Evolutionary conservation across 1,140 invertebrate species (phyloP).

Genomic region (Pachypeltis micranthus): DNA sequence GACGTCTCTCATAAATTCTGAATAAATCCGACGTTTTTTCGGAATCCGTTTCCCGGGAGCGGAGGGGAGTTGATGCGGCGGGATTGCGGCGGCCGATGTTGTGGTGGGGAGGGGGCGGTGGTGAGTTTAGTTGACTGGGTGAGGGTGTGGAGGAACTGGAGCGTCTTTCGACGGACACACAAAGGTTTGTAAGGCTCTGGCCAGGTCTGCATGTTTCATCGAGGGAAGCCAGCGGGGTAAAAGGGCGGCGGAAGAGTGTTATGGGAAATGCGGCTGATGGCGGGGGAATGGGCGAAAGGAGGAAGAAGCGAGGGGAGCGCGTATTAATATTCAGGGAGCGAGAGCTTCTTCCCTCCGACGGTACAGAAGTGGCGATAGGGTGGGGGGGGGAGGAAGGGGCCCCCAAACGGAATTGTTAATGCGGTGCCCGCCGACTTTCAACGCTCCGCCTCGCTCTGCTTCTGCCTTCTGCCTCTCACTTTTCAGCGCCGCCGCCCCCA

Average conservation of each 20-base stretch:
- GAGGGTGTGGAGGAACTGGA: neutral
- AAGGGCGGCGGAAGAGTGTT: too few relatives aligned
- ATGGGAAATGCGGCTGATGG: too few relatives aligned
- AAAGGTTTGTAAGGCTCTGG: conserved; percentile 1
- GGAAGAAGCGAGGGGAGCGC: neutral
- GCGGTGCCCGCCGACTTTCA: neutral
- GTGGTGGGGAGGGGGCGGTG: neutral
- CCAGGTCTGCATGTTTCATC: conserved; percentile 4
- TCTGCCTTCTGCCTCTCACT: neutral
- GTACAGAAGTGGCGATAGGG: too few relatives aligned
- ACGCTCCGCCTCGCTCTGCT: neutral
- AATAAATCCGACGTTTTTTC: conserved; percentile 4
- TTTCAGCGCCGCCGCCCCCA: too few relatives aligned
- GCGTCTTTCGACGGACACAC: neutral
- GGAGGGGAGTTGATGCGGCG: neutral
- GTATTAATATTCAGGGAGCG: conserved; percentile 6
- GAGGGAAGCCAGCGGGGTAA: neutral
- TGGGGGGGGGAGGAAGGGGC: too few relatives aligned
- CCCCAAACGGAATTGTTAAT: conserved; percentile 5
- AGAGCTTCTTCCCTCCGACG: neutral
- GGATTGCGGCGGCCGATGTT: neutral
- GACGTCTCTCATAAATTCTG: neutral
- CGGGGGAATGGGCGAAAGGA: too few relatives aligned
- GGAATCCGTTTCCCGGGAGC: neutral
- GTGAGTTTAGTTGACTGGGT: neutral